Conservation (phyloP, 2,888 invertebrate genomes). For the Dryobotodes eremita region DNA sequence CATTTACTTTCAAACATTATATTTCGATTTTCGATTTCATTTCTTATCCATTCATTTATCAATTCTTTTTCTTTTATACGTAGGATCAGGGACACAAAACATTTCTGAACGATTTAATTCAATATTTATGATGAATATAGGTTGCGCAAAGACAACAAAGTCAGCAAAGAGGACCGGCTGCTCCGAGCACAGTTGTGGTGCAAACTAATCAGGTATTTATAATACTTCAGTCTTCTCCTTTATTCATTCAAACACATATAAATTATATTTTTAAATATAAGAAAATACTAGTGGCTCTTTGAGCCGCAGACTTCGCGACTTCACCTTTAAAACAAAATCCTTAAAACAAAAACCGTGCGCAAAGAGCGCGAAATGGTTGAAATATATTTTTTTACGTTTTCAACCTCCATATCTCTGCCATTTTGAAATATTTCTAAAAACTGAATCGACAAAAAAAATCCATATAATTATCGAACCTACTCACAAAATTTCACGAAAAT, state of each 20-base stretch:
- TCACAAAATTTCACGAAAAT: too few species aligned
- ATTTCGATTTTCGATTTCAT: slow-evolving; percentile 1
- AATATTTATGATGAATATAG: slow-evolving; percentile 71
- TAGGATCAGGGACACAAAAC: slow-evolving; percentile 36
- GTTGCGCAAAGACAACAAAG: slow-evolving; percentile 89
- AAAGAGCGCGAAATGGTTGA: too few species aligned
- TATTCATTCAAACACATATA: not conserved
- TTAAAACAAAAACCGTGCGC: too few species aligned
- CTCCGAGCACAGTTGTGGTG: slow-evolving; percentile 76
- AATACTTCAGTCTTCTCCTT: not conserved
- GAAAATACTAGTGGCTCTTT: too few species aligned
- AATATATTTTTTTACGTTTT: too few species aligned
- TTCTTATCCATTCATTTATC: not conserved
- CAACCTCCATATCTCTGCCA: too few species aligned
- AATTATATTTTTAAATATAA: not conserved
- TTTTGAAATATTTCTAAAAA: too few species aligned
- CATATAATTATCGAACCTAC: too few species aligned
- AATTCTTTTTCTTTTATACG: slow-evolving; percentile 16
- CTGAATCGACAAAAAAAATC: too few species aligned
- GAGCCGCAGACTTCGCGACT: too few species aligned
- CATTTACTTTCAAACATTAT: too few species aligned
- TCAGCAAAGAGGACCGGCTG: slow-evolving; percentile 81
- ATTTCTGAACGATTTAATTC: slow-evolving; percentile 4
- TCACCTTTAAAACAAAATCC: too few species aligned
- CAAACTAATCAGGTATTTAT: slow-evolving; percentile 65